Percentiles rank a stretch among this genome's conserved stretches.
Evolutionary conservation across 1,140 invertebrate genomes (phyloP).

Genomic region (Formica exsecta): DNA sequence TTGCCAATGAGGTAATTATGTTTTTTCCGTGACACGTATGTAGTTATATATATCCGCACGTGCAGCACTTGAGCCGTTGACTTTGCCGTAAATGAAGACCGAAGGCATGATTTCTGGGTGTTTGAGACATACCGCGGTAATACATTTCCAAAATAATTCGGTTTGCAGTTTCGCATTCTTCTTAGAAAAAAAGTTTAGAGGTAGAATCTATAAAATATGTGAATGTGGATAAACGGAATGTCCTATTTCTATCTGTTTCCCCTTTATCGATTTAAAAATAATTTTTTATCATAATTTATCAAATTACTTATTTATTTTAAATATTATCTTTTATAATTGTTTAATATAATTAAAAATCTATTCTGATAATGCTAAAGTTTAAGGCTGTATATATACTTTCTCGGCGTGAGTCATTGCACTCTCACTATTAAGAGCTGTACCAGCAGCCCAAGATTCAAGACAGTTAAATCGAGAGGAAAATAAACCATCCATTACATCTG

Average conservation of each 20-base stretch:
- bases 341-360: too few species aligned
- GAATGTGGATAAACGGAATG: background rate
- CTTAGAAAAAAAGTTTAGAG: slow-evolving; percentile 6
- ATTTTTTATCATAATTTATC: background rate
- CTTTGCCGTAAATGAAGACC: slow-evolving; percentile 31
- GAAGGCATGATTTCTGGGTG: background rate
- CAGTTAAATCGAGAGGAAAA: slow-evolving; percentile 48
- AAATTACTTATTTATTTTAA: background rate
- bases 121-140: background rate
- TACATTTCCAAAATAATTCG: slow-evolving; percentile 6
- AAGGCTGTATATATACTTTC: slow-evolving; percentile 17
- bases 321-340: too few species aligned
- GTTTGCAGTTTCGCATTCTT: background rate
- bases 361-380: background rate
- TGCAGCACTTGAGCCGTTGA: slow-evolving; percentile 52
- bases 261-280: slow-evolving; percentile 4
- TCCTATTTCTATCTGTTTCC: background rate
- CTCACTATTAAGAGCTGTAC: slow-evolving; percentile 24
- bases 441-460: slow-evolving; percentile 8
- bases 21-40: slow-evolving; percentile 46
- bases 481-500: slow-evolving; percentile 42
- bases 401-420: slow-evolving; percentile 34
- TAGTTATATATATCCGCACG: slow-evolving; percentile 39
- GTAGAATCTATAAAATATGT: slow-evolving; percentile 11
- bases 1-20: slow-evolving; percentile 44